A percentile compares a stretch with the other conserved stretches of the same genome.
Conservation (phyloP, 2,113 vertebrate species). For the Microtus oregoni region DNA sequence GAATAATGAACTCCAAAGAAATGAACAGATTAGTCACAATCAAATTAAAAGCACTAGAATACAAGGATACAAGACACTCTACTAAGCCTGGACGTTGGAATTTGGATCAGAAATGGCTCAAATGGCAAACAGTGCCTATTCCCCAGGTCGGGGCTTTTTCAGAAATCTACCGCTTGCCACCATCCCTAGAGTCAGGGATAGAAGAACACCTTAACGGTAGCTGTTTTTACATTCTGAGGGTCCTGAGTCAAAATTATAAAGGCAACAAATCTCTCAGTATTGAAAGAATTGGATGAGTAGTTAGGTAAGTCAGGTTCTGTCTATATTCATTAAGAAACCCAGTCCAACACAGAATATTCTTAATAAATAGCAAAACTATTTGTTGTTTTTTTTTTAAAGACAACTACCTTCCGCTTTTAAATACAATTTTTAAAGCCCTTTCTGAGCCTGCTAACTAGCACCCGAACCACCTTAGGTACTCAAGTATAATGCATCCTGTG, state of each 20-base stretch:
- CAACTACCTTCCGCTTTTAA: conserved; percentile 60
- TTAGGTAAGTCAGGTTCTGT: background rate
- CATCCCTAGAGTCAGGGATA: background rate
- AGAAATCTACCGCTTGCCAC: background rate
- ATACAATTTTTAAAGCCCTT: conserved; percentile 49
- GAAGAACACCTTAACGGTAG: background rate
- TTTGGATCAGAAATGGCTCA: background rate
- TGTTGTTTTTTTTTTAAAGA: background rate
- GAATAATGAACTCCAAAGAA: background rate
- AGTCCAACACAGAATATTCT: conserved; percentile 13
- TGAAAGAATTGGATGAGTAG: background rate
- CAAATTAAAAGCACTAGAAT: conserved; percentile 27
- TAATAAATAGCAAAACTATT: conserved; percentile 45
- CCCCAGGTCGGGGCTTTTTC: background rate
- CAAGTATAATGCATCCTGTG: conserved; percentile 62
- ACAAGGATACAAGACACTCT: background rate
- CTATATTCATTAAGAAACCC: conserved; percentile 11
- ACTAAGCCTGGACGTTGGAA: background rate
- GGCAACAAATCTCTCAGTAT: background rate
- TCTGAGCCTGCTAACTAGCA: conserved; percentile 40
- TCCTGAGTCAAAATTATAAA: conserved; percentile 40
- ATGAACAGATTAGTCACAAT: background rate
- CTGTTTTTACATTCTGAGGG: conserved; percentile 44
- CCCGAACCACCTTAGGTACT: conserved; percentile 49
- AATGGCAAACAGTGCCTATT: background rate